Evolutionary conservation across 2,797 vertebrate genomes (phyloP).

Genomic region (Gymnothorax reevesii): DNA sequence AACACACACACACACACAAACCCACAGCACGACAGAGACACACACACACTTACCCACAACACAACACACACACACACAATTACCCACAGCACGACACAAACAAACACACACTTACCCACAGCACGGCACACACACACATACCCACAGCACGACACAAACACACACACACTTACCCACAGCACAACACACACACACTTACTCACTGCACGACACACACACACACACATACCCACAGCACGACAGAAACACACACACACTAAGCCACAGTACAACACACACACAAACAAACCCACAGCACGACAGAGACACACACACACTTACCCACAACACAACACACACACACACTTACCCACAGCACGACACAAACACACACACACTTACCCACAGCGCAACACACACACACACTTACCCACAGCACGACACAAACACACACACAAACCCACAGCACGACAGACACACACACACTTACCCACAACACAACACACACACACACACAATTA

Average conservation of each 20-base stretch:
- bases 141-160: conserved; percentile 11
- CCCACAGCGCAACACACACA: background rate
- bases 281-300: conserved; percentile 24
- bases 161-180: background rate
- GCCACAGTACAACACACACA: no score
- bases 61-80: no score
- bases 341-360: no score
- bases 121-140: background rate
- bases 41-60: background rate
- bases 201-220: no score
- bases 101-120: background rate
- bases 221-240: conserved; percentile 6
- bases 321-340: no score
- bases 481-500: background rate
- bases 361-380: background rate
- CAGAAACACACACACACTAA: conserved; percentile 11
- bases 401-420: background rate
- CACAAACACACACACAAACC: background rate
- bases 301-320: conserved; percentile 10
- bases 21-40: background rate
- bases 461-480: background rate
- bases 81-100: conserved; percentile 32
- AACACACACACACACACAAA: no score
- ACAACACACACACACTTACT: conserved; percentile 10
- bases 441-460: conserved; percentile 26